phyloP scores from a whole-genome alignment of 64 coral and sea anemone genomes.

The Acropora yongei region DNA sequence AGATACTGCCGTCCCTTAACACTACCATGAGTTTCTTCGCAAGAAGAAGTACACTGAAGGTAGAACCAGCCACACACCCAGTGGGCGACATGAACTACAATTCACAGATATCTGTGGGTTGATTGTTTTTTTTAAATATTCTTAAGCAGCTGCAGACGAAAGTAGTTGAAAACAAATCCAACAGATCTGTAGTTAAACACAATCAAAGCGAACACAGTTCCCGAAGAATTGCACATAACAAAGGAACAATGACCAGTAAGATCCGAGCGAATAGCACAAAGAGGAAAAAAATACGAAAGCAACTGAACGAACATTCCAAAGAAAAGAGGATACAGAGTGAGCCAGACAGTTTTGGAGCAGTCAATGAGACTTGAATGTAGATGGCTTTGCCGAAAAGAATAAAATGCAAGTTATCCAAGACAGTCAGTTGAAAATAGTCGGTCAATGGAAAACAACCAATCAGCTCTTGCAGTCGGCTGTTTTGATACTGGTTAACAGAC shows the following conservation, averaged over 20 bases:
- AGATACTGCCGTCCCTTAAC: constrained; percentile 7
- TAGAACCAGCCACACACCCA: neutral
- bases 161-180: neutral
- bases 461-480: too few relatives aligned
- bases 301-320: neutral
- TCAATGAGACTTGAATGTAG: too few relatives aligned
- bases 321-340: neutral
- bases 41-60: neutral
- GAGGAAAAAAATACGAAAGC: neutral
- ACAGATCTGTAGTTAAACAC: neutral
- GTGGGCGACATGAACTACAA: neutral
- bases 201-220: neutral
- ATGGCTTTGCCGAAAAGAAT: too few relatives aligned
- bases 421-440: too few relatives aligned
- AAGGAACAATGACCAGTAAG: neutral
- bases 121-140: neutral
- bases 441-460: too few relatives aligned
- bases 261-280: neutral
- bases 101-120: neutral
- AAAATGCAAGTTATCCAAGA: too few relatives aligned
- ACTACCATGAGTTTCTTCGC: neutral
- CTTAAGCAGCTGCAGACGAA: neutral
- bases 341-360: too few relatives aligned
- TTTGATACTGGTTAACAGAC: too few relatives aligned
- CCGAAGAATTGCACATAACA: neutral